A percentile compares a stretch with the other conserved stretches of the same genome.
phyloP scores from a whole-genome alignment of 1,140 invertebrate species.

The Drosophila kikkawai region DNA sequence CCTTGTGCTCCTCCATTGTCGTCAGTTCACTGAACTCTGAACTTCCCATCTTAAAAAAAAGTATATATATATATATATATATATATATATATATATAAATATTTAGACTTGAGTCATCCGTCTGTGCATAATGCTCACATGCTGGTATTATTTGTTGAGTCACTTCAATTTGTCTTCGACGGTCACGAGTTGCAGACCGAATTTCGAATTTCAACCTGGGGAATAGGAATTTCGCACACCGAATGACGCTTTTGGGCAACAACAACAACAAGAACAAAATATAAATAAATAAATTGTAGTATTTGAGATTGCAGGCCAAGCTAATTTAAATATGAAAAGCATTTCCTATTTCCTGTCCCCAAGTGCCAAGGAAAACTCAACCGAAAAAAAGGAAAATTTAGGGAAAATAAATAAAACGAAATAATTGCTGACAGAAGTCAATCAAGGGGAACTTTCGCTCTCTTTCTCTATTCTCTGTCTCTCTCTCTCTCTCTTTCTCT shows the following conservation, averaged over 20 bases:
- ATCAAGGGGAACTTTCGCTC: conserved; percentile 48
- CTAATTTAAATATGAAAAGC: conserved; percentile 82
- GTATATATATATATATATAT: neutral
- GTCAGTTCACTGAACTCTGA: conserved; percentile 34
- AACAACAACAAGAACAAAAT: neutral
- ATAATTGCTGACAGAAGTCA: conserved; percentile 63
- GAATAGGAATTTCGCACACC: conserved; percentile 34
- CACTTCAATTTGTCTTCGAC: conserved; percentile 39
- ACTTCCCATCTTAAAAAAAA: conserved; percentile 6
- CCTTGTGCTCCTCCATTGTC: neutral
- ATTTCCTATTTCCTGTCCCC: conserved; percentile 79
- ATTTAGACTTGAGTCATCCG: conserved; percentile 19
- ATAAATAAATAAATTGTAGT: conserved; percentile 12
- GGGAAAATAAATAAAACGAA: conserved; percentile 34
- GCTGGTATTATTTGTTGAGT: conserved; percentile 35
- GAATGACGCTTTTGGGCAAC: conserved; percentile 21
- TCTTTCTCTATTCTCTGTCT: neutral
- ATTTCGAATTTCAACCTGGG: conserved; percentile 12
- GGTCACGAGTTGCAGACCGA: conserved; percentile 40
- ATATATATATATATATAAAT: neutral
- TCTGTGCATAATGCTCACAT: conserved; percentile 31
- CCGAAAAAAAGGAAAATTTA: conserved; percentile 6
- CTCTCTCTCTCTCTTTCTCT: neutral
- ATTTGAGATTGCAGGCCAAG: conserved; percentile 36
- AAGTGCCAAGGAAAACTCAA: conserved; percentile 47